Percentiles rank a stretch among this genome's conserved stretches.
Conservation (phyloP, 2,113 vertebrate genomes). For the Nesogale talazaci region DNA sequence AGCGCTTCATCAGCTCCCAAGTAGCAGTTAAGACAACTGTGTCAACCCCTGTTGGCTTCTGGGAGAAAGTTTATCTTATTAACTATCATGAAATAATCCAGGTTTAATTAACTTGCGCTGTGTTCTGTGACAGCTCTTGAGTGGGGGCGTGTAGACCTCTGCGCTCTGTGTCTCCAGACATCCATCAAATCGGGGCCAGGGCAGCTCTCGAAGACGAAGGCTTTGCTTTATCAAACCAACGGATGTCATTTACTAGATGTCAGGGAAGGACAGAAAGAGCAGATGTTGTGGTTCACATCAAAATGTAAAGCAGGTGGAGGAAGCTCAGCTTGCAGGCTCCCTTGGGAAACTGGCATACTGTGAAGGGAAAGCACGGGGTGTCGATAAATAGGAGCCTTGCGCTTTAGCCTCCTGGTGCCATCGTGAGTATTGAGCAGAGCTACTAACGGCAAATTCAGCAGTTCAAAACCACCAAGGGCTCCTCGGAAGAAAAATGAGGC, state of each 20-base stretch:
- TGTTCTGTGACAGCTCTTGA: constrained; percentile 23
- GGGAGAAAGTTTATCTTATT: constrained; percentile 55
- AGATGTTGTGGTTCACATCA: not conserved
- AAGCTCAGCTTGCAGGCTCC: not conserved
- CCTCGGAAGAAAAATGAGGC: no score
- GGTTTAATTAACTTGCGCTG: constrained; percentile 62
- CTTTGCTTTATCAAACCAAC: constrained; percentile 43
- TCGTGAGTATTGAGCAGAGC: no score
- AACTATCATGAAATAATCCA: constrained; percentile 50
- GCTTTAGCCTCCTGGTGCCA: not conserved
- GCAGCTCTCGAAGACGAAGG: not conserved
- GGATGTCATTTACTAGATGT: not conserved
- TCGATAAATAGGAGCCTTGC: not conserved
- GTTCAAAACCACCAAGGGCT: no score
- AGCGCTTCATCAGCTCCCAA: not conserved
- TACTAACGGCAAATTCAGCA: no score
- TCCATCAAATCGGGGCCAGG: constrained; percentile 28
- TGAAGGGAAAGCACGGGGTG: not conserved
- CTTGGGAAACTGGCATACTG: not conserved
- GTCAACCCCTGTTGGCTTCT: constrained; percentile 49
- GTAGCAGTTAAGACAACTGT: not conserved
- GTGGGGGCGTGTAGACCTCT: not conserved
- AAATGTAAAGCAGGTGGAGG: constrained; percentile 1
- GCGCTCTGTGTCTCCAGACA: not conserved
- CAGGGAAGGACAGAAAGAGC: constrained; percentile 14